phyloP scores from a whole-genome alignment of 2,888 invertebrate genomes.

The Ophion ventricosus region DNA sequence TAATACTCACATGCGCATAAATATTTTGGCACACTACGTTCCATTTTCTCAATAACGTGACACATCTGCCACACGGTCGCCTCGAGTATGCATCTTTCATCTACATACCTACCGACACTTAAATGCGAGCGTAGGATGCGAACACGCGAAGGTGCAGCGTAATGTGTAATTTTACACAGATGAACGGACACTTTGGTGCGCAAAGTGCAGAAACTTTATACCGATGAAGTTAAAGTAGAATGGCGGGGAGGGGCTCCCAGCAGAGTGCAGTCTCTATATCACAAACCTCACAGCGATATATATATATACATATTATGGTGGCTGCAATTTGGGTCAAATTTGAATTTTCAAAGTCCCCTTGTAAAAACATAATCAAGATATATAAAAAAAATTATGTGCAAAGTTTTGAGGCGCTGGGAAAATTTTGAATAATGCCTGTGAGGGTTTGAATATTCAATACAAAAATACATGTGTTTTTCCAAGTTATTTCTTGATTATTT shows the following conservation, averaged over 20 bases:
- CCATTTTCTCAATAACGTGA: slow-evolving; percentile 15
- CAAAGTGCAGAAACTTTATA: slow-evolving; percentile 64
- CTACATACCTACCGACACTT: background rate
- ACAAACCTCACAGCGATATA: background rate
- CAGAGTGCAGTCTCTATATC: slow-evolving; percentile 37
- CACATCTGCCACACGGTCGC: background rate
- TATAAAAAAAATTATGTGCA: no score
- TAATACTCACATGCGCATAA: slow-evolving; percentile 14
- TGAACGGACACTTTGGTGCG: slow-evolving; percentile 59
- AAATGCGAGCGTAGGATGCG: slow-evolving; percentile 11
- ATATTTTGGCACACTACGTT: slow-evolving; percentile 39
- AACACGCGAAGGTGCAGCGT: slow-evolving; percentile 11
- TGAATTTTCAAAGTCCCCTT: no score
- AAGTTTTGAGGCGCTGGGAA: no score
- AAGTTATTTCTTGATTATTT: no score
- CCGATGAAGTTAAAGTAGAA: slow-evolving; percentile 60
- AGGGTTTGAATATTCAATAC: no score
- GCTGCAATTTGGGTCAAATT: no score
- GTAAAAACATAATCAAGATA: no score
- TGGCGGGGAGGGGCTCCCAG: slow-evolving; percentile 21
- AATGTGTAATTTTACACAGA: slow-evolving; percentile 63
- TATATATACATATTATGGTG: background rate
- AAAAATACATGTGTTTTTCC: no score
- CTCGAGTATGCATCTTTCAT: background rate
- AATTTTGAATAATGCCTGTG: no score